These are phyloP conservation scores for Ellobius talpinus DNA, from an alignment of 2,113 vertebrate genomes.

Conservation along the genomic window DNA sequence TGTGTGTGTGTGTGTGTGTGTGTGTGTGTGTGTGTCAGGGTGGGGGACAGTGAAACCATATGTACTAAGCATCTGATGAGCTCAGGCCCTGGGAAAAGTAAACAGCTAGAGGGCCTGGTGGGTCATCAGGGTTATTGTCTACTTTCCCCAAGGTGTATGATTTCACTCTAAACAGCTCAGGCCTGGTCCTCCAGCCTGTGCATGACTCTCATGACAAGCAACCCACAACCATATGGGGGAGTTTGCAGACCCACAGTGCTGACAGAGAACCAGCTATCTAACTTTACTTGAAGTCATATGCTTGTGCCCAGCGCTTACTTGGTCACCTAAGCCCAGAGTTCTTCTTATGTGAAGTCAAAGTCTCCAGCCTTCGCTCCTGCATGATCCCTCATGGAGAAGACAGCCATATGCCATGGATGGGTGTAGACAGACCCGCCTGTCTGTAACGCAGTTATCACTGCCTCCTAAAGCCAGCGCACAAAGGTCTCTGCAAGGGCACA, in stretches of 20 bases:
- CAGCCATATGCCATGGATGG: rapidly evolving
- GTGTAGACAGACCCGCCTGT: rapidly evolving
- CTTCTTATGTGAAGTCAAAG: rapidly evolving
- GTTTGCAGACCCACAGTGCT: neutral
- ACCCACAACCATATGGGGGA: rapidly evolving
- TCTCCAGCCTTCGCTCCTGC: rapidly evolving
- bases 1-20: neutral
- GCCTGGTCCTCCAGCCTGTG: neutral
- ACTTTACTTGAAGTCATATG: rapidly evolving
- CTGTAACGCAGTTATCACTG: no score
- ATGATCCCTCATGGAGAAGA: neutral
- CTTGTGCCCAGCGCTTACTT: rapidly evolving
- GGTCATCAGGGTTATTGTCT: neutral
- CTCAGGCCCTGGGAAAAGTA: neutral
- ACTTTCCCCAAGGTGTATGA: rapidly evolving
- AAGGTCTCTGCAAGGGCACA: rapidly evolving
- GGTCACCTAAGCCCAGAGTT: neutral
- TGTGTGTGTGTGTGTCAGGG: neutral
- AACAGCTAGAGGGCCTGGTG: neutral
- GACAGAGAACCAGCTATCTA: rapidly evolving
- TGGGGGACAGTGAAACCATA: rapidly evolving
- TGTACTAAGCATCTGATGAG: neutral
- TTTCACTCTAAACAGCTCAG: neutral
- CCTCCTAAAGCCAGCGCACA: neutral
- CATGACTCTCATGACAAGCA: neutral